A percentile compares a stretch with the other conserved stretches of the same genome.
Evolutionary conservation across 2,113 vertebrate genomes (phyloP).

Genomic region (Eublepharis macularius): DNA sequence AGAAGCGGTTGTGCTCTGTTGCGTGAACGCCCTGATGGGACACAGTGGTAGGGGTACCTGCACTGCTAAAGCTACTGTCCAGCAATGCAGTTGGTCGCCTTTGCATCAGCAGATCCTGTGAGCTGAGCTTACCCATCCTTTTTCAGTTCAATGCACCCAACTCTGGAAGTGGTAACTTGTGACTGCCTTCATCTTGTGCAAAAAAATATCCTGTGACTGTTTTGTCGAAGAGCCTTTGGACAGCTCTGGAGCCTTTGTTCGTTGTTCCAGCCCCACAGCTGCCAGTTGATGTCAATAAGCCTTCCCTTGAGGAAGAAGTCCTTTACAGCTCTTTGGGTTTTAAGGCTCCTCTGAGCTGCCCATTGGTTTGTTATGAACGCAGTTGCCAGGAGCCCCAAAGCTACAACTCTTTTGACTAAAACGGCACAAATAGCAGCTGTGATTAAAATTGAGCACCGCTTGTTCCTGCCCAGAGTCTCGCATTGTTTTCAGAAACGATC

Average conservation of each 20-base stretch:
- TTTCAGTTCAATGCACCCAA: background rate
- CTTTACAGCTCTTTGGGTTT: background rate
- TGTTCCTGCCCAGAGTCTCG: background rate
- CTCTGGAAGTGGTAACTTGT: background rate
- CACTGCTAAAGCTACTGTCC: background rate
- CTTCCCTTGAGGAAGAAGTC: slow-evolving; percentile 4
- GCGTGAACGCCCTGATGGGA: background rate
- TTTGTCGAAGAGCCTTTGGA: background rate
- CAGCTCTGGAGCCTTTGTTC: background rate
- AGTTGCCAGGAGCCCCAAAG: fast-evolving
- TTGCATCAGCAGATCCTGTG: background rate
- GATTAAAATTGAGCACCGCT: background rate
- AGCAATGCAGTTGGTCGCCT: background rate
- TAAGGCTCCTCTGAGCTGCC: background rate
- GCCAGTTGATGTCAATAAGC: slow-evolving; percentile 8
- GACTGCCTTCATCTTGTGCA: background rate
- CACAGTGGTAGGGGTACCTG: background rate
- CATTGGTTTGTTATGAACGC: background rate
- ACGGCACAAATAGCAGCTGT: background rate
- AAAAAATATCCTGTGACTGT: background rate
- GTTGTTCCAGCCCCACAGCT: slow-evolving; percentile 2
- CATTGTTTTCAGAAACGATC: background rate
- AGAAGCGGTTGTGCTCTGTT: slow-evolving; percentile 14
- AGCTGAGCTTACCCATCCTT: background rate
- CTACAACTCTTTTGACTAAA: fast-evolving